phyloP scores from a whole-genome alignment of 2,888 invertebrate species.

The Piscicola geometra region DNA sequence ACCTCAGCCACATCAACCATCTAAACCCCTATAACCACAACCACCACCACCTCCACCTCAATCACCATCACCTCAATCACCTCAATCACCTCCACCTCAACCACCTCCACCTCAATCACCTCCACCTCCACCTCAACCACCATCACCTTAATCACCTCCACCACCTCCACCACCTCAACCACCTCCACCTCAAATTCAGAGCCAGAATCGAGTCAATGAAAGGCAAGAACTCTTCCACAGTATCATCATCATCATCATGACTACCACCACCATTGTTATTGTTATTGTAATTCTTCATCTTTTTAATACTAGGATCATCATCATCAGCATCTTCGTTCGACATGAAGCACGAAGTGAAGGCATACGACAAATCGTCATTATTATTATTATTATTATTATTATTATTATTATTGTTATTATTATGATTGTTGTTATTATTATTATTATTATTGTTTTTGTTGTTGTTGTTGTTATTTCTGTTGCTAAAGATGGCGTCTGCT shows the following conservation, averaged over 20 bases:
- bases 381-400: background rate
- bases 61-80: background rate
- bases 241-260: conserved; percentile 57
- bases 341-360: too few species aligned
- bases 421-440: background rate
- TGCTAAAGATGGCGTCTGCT: conserved; percentile 69
- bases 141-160: background rate
- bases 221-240: conserved; percentile 64
- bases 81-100: background rate
- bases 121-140: background rate
- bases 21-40: background rate
- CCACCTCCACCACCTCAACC: background rate
- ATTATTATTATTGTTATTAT: background rate
- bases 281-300: background rate
- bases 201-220: conserved; percentile 86
- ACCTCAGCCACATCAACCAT: too few species aligned
- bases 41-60: background rate
- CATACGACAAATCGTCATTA: too few species aligned
- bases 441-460: background rate
- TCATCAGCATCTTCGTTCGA: background rate
- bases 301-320: background rate
- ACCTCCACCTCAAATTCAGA: conserved; percentile 67
- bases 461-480: background rate
- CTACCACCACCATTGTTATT: conserved; percentile 53
- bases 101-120: background rate